Conservation (phyloP, 2,113 vertebrate species). For the Lichenostomus cassidix region DNA sequence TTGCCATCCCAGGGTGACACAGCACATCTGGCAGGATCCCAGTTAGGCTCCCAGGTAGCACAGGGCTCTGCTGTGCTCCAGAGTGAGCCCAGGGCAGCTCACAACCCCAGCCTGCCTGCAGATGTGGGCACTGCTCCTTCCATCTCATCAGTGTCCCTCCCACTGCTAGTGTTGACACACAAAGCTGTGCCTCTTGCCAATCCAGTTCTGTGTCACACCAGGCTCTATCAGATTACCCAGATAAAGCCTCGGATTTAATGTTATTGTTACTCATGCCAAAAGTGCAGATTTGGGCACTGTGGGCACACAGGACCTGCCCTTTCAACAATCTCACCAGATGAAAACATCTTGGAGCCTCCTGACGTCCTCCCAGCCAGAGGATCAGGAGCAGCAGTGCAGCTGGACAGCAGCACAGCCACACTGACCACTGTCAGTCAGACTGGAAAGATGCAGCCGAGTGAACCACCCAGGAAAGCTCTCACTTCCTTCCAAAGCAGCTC, state of each 20-base stretch:
- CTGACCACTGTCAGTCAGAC: neutral
- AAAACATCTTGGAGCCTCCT: neutral
- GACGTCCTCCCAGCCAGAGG: neutral
- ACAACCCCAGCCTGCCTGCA: neutral
- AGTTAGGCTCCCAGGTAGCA: neutral
- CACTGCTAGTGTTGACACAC: neutral
- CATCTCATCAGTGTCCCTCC: slow-evolving; percentile 7
- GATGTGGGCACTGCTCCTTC: neutral
- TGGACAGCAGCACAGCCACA: neutral
- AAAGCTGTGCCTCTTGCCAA: slow-evolving; percentile 7
- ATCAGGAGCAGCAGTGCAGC: neutral
- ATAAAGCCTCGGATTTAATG: neutral
- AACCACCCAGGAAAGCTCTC: neutral
- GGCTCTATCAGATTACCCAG: neutral
- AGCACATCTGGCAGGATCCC: neutral
- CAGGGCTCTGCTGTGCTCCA: neutral
- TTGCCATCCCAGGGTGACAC: neutral
- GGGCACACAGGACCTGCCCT: neutral
- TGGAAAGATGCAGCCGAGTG: neutral
- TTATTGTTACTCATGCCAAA: neutral
- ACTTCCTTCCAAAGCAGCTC: neutral
- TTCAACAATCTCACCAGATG: neutral
- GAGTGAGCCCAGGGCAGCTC: neutral
- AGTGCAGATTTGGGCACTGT: neutral
- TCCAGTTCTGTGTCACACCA: slow-evolving; percentile 9